Percentiles rank a stretch among this genome's conserved stretches.
Evolutionary conservation across 1,140 invertebrate genomes (phyloP).

Genomic region (Mylabris phalerata): DNA sequence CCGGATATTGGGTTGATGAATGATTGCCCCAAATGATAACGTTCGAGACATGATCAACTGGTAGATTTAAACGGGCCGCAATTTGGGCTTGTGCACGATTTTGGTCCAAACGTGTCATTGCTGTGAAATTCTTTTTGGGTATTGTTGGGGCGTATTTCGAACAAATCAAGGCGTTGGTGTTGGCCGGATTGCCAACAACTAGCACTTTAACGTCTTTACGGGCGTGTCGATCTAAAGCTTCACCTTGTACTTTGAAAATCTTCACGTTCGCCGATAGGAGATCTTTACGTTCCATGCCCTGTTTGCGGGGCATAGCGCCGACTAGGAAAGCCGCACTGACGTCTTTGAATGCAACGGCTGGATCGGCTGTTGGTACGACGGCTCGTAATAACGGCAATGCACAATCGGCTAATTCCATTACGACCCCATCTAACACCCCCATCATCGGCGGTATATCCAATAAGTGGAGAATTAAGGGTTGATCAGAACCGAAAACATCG

Average conservation of each 20-base stretch:
- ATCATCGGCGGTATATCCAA: slow-evolving; percentile 95
- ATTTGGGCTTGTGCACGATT: slow-evolving; percentile 88
- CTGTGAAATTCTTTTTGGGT: slow-evolving; percentile 93
- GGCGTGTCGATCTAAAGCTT: slow-evolving; percentile 87
- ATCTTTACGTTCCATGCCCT: slow-evolving; percentile 99
- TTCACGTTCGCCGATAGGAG: slow-evolving; percentile 92
- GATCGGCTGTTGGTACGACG: slow-evolving; percentile 82
- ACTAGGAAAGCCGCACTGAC: slow-evolving; percentile 97
- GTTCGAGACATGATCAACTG: slow-evolving; percentile 69
- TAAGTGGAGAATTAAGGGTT: slow-evolving; percentile 83
- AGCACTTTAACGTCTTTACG: slow-evolving; percentile 94
- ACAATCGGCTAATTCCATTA: slow-evolving; percentile 96
- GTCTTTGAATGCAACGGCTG: slow-evolving; percentile 87
- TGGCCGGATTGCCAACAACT: slow-evolving; percentile 98
- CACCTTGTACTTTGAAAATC: slow-evolving; percentile 95
- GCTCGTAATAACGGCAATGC: slow-evolving; percentile 83
- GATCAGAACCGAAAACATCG: slow-evolving; percentile 89
- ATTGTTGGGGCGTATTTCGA: slow-evolving; percentile 97
- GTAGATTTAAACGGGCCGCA: slow-evolving; percentile 57
- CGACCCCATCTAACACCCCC: slow-evolving; percentile 89
- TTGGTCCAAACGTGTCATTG: slow-evolving; percentile 97
- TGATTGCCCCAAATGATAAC: slow-evolving; percentile 99
- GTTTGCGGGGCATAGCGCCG: slow-evolving; percentile 95
- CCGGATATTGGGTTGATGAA: slow-evolving; percentile 97
- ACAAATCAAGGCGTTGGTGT: slow-evolving; percentile 97